Conservation (phyloP, 1,140 invertebrate species). For the Drosophila lacertosa region DNA sequence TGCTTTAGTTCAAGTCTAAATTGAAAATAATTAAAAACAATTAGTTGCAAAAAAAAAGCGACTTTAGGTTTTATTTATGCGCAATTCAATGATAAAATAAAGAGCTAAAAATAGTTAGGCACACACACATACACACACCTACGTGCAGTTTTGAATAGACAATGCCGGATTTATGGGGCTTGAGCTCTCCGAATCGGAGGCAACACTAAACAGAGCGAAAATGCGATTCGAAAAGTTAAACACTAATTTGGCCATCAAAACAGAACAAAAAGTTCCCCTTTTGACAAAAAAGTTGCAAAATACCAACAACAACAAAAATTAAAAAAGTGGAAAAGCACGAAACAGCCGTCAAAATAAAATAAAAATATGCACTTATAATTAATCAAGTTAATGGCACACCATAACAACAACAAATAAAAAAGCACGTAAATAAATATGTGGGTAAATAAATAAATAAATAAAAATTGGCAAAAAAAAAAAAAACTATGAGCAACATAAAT, state of each 20-base stretch:
- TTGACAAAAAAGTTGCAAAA: no score
- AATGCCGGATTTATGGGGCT: conserved; percentile 31
- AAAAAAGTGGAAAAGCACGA: conserved; percentile 6
- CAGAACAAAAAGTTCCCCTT: conserved; percentile 14
- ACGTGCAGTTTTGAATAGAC: conserved; percentile 11
- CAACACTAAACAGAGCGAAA: conserved; percentile 6
- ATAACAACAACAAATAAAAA: no score
- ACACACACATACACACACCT: conserved; percentile 22
- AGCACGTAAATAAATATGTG: background rate
- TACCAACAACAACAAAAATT: conserved; percentile 19
- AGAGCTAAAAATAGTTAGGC: conserved; percentile 54
- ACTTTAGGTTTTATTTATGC: conserved; percentile 56
- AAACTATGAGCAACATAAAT: conserved; percentile 6
- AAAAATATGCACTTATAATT: conserved; percentile 3
- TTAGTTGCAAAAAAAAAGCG: conserved; percentile 50
- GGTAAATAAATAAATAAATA: conserved; percentile 2
- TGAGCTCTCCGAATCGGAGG: conserved; percentile 16
- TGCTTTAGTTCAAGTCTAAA: conserved; percentile 56
- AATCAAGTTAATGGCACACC: conserved; percentile 2
- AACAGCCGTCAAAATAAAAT: background rate
- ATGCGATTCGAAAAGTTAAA: conserved; percentile 31
- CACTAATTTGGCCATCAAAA: conserved; percentile 55
- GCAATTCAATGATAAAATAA: conserved; percentile 64
- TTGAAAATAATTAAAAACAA: conserved; percentile 74
- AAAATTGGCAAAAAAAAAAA: background rate